Base-by-base conservation (phyloP, 2,888 invertebrate genomes). In the Diarsia mendica region DNA sequence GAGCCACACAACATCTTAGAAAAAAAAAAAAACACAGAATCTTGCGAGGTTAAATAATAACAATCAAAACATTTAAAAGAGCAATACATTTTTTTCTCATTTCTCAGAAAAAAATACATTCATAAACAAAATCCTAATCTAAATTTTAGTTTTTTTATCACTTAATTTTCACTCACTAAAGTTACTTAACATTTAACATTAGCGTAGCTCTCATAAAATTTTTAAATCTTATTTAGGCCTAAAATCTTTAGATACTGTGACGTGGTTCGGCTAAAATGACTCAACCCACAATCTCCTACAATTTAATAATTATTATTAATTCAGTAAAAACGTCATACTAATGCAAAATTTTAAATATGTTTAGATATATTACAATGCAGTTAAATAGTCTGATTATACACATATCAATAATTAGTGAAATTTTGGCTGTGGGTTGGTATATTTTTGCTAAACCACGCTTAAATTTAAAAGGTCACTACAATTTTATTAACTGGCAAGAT, bases 21-120 rank as follows among this genome's bases (percentile, higher is more conserved):
- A 33, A 18, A 5, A 55, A 5, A 55, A 72, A 44, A 39, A 75
- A 68, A 80, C 75, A 80, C 80, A 75, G 67, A 58, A 65, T 33
- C 49, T 75, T 79, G 79, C 81, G 79, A 79, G 79, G 69, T 61
- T 80, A 69, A 55, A 51, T 46, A 66, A 68, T 68, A 80, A 75
- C 64, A 75, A 49, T 53, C 44, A 39, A 44, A 64, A 33, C 20
- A 60, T 9, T 58, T 11, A 5, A 39, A 67, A 67, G n/a, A 74
- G 9, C 20, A 28, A 28, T 28, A 63, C 63, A 11, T 10, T 0
- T 33, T 33, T 63, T n/a, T 13, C n/a, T 10, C 60, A 33, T 53
- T 10, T 20, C 33, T 2, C 0, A 20, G 2, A 11, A 33, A 33
- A 20, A 33, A 18, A 33, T 3, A 28, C 28, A 3, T 11, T 11